Evolutionary conservation across 2,113 vertebrate species (phyloP).

Genomic region (Notarius lentiginosus): DNA sequence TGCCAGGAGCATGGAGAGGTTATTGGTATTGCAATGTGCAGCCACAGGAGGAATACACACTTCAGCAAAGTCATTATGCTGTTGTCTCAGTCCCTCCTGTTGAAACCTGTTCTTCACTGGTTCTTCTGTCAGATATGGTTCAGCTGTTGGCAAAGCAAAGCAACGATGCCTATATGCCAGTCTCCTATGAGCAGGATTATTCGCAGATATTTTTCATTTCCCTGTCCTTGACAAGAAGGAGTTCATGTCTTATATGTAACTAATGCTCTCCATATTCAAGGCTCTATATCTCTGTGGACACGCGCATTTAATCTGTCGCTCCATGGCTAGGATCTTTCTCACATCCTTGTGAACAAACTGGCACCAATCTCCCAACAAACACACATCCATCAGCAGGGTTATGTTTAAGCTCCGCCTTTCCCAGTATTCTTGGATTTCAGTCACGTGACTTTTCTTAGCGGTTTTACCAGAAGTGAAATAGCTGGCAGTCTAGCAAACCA

Average conservation of each 20-base stretch:
- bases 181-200: not conserved
- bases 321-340: not conserved
- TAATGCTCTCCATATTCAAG: not conserved
- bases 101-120: conserved; percentile 24
- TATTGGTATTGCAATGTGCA: conserved; percentile 9
- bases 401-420: not conserved
- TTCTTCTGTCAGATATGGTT: conserved; percentile 34
- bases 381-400: not conserved
- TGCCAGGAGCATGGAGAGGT: conserved; percentile 38
- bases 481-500: too few relatives aligned
- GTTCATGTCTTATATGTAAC: not conserved
- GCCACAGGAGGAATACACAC: not conserved
- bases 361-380: conserved; percentile 1
- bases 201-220: not conserved
- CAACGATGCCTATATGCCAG: conserved; percentile 11
- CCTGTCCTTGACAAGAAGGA: not conserved
- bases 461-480: too few relatives aligned
- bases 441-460: too few relatives aligned
- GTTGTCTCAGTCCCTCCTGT: conserved; percentile 12
- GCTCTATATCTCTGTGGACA: not conserved
- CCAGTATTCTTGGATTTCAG: too few relatives aligned
- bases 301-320: not conserved
- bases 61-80: conserved; percentile 23
- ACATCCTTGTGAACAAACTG: conserved; percentile 6
- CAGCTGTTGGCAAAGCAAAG: conserved; percentile 32